Conservation (phyloP, 2,113 vertebrate species). For the Nipponia nippon region DNA sequence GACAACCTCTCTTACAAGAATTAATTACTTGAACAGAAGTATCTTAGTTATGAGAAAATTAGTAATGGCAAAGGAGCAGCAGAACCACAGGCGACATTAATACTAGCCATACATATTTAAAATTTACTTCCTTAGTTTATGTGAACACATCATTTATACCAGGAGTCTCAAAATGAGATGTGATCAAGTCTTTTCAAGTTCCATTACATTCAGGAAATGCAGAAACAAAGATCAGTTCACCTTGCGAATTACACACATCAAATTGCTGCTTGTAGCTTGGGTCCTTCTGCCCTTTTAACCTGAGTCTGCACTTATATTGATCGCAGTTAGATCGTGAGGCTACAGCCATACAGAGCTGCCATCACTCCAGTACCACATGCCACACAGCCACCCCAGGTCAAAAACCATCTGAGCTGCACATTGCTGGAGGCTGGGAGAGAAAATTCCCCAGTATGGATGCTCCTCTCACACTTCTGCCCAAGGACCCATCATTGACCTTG, state of each 20-base stretch:
- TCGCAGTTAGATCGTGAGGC: not conserved
- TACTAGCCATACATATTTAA: not conserved
- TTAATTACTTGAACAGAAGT: not conserved
- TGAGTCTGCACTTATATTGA: not conserved
- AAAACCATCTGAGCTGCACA: not conserved
- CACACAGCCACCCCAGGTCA: not conserved
- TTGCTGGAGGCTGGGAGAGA: not conserved
- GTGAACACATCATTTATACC: not conserved
- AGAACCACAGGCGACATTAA: not conserved
- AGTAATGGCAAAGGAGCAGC: not conserved
- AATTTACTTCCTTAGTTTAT: not conserved
- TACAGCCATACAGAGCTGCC: not conserved
- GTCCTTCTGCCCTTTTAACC: not conserved
- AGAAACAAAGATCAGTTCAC: not conserved
- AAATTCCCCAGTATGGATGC: not conserved
- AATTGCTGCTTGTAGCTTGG: not conserved
- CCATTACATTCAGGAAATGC: not conserved
- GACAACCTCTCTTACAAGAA: not conserved
- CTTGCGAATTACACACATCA: not conserved
- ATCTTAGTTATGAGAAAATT: not conserved
- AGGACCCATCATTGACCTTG: not conserved
- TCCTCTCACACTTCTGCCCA: not conserved
- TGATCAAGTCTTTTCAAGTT: not conserved
- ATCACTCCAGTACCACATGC: not conserved
- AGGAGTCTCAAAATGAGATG: not conserved